A percentile compares a stretch with the other conserved stretches of the same genome.
Evolutionary conservation across 2,113 vertebrate genomes (phyloP).

Genomic region (Grantiella picta): DNA sequence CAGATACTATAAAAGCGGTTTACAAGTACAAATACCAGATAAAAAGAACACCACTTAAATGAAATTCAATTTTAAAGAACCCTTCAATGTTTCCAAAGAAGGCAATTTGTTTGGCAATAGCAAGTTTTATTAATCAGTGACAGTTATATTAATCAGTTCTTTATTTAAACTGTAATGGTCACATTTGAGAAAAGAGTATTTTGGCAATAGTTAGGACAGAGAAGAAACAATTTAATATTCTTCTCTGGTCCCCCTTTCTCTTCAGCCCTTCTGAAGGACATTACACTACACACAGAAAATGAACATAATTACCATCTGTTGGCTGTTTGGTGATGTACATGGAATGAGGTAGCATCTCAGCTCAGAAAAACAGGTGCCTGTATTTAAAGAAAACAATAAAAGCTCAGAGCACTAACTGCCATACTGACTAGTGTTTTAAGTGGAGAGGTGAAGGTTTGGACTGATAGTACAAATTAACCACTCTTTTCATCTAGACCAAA

Average conservation of each 20-base stretch:
- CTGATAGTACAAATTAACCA: neutral
- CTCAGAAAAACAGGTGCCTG: neutral
- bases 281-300: neutral
- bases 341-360: neutral
- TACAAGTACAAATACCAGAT: neutral
- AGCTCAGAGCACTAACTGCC: neutral
- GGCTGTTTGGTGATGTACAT: conserved; percentile 28
- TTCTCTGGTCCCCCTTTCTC: neutral
- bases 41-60: neutral
- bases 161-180: neutral
- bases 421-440: neutral
- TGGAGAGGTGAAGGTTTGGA: neutral
- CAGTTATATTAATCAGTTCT: neutral
- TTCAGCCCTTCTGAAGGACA: conserved; percentile 25
- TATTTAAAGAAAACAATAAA: neutral
- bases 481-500: neutral
- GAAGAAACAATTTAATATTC: neutral
- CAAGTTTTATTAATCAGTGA: neutral
- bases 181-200: neutral
- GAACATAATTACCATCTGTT: conserved; percentile 53
- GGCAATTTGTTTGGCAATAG: neutral
- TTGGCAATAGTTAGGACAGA: neutral
- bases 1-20: neutral
- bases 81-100: neutral
- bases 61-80: neutral